phyloP scores from a whole-genome alignment of 2,888 invertebrate genomes.

The Eustalomyia histrio region DNA sequence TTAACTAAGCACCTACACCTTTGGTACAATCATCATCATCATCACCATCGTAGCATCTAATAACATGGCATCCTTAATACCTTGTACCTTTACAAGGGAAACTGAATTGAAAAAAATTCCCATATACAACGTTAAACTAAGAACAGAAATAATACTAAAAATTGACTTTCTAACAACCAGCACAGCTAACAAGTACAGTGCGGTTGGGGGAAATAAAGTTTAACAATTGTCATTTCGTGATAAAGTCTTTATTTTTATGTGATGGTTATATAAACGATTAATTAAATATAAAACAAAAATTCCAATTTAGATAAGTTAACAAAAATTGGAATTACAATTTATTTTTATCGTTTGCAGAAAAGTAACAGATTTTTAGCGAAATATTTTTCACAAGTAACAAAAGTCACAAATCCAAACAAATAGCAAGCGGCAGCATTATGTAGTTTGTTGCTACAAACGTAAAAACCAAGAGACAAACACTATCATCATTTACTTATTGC shows the following conservation, averaged over 20 bases:
- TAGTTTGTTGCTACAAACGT: background rate
- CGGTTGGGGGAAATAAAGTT: conserved; percentile 12
- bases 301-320: conserved; percentile 69
- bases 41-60: too few relatives aligned
- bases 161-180: conserved; percentile 34
- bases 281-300: conserved; percentile 70
- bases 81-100: background rate
- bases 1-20: conserved; percentile 46
- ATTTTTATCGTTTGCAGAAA: background rate
- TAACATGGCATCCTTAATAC: background rate
- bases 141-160: conserved; percentile 31
- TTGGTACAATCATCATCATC: conserved; percentile 1
- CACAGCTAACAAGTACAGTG: conserved; percentile 17
- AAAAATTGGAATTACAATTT: conserved; percentile 38
- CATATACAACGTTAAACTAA: conserved; percentile 35
- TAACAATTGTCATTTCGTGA: conserved; percentile 64
- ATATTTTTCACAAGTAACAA: conserved; percentile 23
- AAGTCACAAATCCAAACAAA: conserved; percentile 2
- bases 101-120: conserved; percentile 10
- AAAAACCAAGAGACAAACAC: conserved; percentile 23
- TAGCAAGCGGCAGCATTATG: background rate
- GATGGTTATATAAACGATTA: conserved; percentile 67
- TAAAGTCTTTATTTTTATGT: conserved; percentile 62
- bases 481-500: conserved; percentile 44
- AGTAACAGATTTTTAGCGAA: conserved; percentile 39